phyloP scores from a whole-genome alignment of 2,113 vertebrate species.

The Nerophis lumbriciformis region DNA sequence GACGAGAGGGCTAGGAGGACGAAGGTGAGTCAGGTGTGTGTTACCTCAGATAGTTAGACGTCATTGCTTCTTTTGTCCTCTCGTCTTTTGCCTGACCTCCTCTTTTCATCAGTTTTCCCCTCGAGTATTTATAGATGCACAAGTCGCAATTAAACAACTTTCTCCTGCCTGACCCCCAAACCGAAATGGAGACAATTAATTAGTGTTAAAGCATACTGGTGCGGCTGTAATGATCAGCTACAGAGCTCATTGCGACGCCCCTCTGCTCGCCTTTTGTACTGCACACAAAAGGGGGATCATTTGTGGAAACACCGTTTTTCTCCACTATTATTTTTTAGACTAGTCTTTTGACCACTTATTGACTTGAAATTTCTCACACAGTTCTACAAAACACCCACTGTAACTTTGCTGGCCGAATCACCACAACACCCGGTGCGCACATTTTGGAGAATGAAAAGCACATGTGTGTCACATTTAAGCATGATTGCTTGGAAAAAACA shows the following conservation, averaged over 20 bases:
- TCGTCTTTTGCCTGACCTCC: constrained; percentile 32
- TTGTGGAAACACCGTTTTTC: too few relatives aligned
- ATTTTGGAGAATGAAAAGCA: too few relatives aligned
- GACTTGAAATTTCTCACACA: too few relatives aligned
- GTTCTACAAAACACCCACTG: too few relatives aligned
- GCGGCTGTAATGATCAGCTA: constrained; percentile 63
- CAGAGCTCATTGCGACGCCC: constrained; percentile 32
- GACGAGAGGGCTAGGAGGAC: constrained; percentile 15
- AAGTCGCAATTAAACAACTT: constrained; percentile 52
- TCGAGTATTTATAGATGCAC: constrained; percentile 61
- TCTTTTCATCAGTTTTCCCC: constrained; percentile 12
- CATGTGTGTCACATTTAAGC: too few relatives aligned
- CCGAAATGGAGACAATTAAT: constrained; percentile 70
- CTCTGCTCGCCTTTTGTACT: constrained; percentile 35
- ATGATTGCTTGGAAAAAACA: too few relatives aligned
- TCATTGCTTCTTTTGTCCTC: constrained; percentile 48
- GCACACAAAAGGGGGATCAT: too few relatives aligned
- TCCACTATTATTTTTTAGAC: too few relatives aligned
- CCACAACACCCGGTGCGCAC: too few relatives aligned
- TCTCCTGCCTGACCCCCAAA: constrained; percentile 57
- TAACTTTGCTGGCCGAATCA: too few relatives aligned
- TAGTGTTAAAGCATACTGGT: constrained; percentile 58
- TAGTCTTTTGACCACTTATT: too few relatives aligned
- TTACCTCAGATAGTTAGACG: constrained; percentile 39
- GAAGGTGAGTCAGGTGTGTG: constrained; percentile 37